Conservation (phyloP, 2,113 vertebrate species). For the Protobothrops flavoviridis region DNA sequence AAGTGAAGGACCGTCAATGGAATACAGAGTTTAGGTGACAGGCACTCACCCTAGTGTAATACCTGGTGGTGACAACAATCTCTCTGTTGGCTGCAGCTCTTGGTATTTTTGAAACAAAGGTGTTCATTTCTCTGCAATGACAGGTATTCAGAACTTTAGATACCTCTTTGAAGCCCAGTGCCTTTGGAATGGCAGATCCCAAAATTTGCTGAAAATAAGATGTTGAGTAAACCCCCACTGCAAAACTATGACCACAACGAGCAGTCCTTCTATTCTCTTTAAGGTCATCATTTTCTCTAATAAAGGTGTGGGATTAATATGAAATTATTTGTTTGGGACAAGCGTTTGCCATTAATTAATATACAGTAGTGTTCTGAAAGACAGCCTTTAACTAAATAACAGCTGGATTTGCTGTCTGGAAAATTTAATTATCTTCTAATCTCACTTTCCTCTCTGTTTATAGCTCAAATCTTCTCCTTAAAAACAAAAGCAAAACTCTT, state of each 20-base stretch:
- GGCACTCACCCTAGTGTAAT: not conserved
- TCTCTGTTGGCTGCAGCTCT: not conserved
- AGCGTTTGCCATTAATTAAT: conserved; percentile 33
- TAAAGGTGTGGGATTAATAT: conserved; percentile 20
- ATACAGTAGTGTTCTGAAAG: conserved; percentile 37
- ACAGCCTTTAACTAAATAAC: conserved; percentile 45
- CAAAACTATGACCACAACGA: not conserved
- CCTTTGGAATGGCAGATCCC: conserved; percentile 15
- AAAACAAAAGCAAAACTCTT: not conserved
- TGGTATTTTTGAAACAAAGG: not conserved
- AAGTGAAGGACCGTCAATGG: not conserved
- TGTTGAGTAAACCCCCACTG: not conserved
- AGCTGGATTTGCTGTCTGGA: conserved; percentile 37
- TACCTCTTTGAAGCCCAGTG: not conserved
- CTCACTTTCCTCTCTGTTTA: not conserved
- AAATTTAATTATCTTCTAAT: conserved; percentile 43
- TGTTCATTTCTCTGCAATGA: not conserved
- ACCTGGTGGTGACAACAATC: conserved; percentile 33
- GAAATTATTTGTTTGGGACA: conserved; percentile 20
- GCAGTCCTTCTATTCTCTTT: not conserved
- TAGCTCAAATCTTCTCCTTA: not conserved
- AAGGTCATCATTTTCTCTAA: conserved; percentile 15
- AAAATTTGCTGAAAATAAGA: conserved; percentile 11
- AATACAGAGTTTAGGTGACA: not conserved
- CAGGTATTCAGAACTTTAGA: conserved; percentile 5